A percentile compares a stretch with the other conserved stretches of the same genome.
phyloP scores from a whole-genome alignment of 2,797 vertebrate species.

The Gobionotothen gibberifrons region DNA sequence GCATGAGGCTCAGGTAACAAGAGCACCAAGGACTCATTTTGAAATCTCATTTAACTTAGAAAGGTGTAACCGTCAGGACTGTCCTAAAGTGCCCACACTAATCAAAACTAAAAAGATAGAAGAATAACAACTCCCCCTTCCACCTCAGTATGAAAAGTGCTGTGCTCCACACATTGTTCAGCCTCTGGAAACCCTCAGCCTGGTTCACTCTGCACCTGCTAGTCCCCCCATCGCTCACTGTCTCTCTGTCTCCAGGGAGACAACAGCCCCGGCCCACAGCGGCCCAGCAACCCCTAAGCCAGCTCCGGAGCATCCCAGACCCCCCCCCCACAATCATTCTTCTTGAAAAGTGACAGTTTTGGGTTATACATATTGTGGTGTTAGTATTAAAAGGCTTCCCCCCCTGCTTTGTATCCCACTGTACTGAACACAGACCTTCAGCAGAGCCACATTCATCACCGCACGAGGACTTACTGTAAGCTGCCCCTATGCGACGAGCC shows the following conservation, averaged over 20 bases:
- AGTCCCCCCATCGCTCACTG: conserved; percentile 70
- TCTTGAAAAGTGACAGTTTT: conserved; percentile 78
- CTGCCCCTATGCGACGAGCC: conserved; percentile 58
- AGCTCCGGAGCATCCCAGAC: conserved; percentile 35
- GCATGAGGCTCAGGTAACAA: background rate
- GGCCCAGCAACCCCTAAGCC: conserved; percentile 44
- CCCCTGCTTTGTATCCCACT: conserved; percentile 42
- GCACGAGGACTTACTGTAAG: conserved; percentile 48
- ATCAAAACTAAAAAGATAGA: conserved; percentile 22
- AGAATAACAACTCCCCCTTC: conserved; percentile 23
- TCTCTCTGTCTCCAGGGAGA: conserved; percentile 63
- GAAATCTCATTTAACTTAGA: conserved; percentile 13
- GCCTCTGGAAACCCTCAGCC: conserved; percentile 54
- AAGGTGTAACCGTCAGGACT: conserved; percentile 23
- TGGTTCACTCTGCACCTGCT: conserved; percentile 70
- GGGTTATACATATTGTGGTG: conserved; percentile 75
- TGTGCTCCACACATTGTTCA: conserved; percentile 50
- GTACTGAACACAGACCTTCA: conserved; percentile 67
- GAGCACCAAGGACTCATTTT: background rate
- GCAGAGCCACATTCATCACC: conserved; percentile 75
- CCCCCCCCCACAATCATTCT: conserved; percentile 71
- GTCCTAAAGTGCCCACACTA: conserved; percentile 15
- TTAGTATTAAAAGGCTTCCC: conserved; percentile 70
- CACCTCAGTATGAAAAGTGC: conserved; percentile 39
- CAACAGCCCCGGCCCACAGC: conserved; percentile 50